Base-by-base conservation (phyloP, 2,113 vertebrate species). In the Casuarius casuarius region DNA sequence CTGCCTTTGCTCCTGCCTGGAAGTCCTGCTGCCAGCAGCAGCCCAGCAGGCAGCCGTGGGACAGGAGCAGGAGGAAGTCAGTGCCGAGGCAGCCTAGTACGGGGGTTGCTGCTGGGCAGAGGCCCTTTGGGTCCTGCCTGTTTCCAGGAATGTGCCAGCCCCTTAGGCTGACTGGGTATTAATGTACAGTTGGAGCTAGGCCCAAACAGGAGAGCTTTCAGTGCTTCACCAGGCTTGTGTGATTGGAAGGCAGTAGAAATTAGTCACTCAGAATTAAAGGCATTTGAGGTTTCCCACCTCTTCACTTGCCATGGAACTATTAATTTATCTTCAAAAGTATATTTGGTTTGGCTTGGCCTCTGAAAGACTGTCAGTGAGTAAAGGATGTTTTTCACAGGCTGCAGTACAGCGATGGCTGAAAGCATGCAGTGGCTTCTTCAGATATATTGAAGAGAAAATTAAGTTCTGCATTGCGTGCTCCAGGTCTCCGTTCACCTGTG, bases 101-200 rank as follows among this genome's bases (percentile, higher is more conserved):
- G 46, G 35, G 68, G 52, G n/a, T 22, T 28, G 42, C 90, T 80
- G 92, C 38, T 18, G 10, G 38, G 82, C 67, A 90, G 90, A 83
- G 72, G 85, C 14, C 2, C 14, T 74, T 62, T 49, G 86, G 85
- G 44, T 63, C 70, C 71, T 1, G 0, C 5, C 11, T 40, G 20
- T 93, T 83, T 95, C 77, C 89, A 84, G 95, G 91, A 86, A 42
- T 6, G 9, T n/a, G 22, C 72, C 66, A 73, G 35, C n/a, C 87
- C 56, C 12, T 61, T 78, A 46, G 75, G 52, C 6, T 1, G 56
- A 11, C 44, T 26, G 11, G 42, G 56, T 13, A 10, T 49, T 87
- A 46, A 74, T 23, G 33, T 48, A 28, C 33, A 62, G 67, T 40
- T 2, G 1, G 76, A 85, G 68, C 42, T 62, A 31, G 63, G 79